These are phyloP conservation scores for Eumacrocentrus americanus DNA, from an alignment of 2,888 invertebrate genomes.

Conservation along the genomic window DNA sequence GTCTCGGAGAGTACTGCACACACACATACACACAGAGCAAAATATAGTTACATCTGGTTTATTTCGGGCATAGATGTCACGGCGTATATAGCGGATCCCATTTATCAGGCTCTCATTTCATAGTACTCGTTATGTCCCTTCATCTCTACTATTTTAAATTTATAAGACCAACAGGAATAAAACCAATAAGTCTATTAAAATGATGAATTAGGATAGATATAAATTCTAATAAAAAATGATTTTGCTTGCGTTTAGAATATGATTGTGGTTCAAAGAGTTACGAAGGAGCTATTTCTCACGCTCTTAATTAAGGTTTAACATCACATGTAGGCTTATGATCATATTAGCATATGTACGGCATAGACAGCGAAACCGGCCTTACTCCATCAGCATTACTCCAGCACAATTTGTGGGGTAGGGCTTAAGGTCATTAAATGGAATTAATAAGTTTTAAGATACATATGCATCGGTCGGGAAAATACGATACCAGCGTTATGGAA, in stretches of 20 bases:
- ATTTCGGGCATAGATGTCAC: slow-evolving; percentile 3
- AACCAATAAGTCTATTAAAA: too few species aligned
- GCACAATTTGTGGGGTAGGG: slow-evolving; percentile 50
- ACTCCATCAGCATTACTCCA: slow-evolving; percentile 37
- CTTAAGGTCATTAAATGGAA: slow-evolving; percentile 56
- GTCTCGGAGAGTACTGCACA: slow-evolving; percentile 10
- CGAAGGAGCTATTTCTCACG: slow-evolving; percentile 45
- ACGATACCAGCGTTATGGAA: slow-evolving; percentile 47
- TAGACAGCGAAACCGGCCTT: neutral
- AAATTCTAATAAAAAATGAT: neutral
- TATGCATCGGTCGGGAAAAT: slow-evolving; percentile 55
- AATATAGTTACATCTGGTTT: neutral
- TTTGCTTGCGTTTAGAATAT: neutral
- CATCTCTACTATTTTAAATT: neutral
- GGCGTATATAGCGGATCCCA: neutral
- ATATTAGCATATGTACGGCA: neutral
- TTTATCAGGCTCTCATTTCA: slow-evolving; percentile 14
- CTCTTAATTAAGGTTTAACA: slow-evolving; percentile 30
- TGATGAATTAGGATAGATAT: neutral
- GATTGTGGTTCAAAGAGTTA: too few species aligned
- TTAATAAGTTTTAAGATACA: slow-evolving; percentile 59
- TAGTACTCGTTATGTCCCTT: slow-evolving; percentile 4
- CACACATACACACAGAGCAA: slow-evolving; percentile 27
- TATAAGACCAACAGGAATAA: too few species aligned
- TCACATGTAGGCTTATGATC: slow-evolving; percentile 17